phyloP scores from a whole-genome alignment of 2,113 vertebrate species.

The Fukomys damarensis region DNA sequence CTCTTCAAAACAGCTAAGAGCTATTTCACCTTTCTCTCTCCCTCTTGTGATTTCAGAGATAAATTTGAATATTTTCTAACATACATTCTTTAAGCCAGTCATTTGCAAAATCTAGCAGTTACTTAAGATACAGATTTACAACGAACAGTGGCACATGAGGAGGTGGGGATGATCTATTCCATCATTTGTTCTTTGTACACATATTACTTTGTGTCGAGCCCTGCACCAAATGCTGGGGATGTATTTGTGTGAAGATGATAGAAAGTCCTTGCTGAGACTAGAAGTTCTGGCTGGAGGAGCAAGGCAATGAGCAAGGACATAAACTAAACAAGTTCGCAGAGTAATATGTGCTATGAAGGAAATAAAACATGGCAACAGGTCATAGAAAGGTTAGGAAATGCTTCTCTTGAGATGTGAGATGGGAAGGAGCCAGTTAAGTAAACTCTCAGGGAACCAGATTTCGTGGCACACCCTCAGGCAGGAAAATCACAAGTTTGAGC shows the following conservation, averaged over 20 bases:
- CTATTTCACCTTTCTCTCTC: neutral
- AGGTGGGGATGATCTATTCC: neutral
- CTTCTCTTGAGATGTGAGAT: neutral
- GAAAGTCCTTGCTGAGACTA: neutral
- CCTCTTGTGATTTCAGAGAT: neutral
- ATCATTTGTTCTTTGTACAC: neutral
- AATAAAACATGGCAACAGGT: neutral
- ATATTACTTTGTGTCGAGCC: conserved; percentile 20
- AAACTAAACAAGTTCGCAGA: neutral
- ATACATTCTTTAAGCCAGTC: neutral
- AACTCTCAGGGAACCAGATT: neutral
- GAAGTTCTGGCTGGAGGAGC: neutral
- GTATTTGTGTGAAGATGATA: neutral
- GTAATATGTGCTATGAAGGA: neutral
- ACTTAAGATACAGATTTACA: neutral
- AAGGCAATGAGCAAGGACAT: neutral
- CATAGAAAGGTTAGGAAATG: neutral
- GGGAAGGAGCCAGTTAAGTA: neutral
- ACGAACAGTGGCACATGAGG: neutral
- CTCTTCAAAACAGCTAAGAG: neutral
- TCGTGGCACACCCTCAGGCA: neutral
- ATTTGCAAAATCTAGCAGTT: conserved; percentile 18
- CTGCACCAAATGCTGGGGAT: neutral
- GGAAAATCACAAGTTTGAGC: neutral
- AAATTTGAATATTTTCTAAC: neutral